phyloP scores from a whole-genome alignment of 2,113 vertebrate species.

The Cavia aperea region DNA sequence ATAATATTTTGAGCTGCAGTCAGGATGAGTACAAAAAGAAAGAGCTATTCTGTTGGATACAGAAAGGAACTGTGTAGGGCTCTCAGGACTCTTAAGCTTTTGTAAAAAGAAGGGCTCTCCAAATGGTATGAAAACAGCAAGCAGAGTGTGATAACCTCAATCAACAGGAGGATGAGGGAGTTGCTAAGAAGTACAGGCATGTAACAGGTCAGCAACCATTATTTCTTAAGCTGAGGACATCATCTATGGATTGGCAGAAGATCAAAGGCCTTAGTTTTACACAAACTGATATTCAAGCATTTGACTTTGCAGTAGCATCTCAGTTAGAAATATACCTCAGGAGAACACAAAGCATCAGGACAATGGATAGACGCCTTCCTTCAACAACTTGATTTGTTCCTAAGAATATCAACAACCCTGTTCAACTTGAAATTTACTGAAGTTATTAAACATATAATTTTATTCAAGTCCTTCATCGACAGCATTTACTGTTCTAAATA shows the following conservation, averaged over 20 bases:
- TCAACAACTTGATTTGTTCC: not conserved
- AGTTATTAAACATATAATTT: not conserved
- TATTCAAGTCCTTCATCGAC: not conserved
- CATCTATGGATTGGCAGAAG: not conserved
- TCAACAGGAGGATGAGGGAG: not conserved
- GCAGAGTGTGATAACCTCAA: too few relatives aligned
- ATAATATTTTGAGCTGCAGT: not conserved
- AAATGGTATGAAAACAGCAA: not conserved
- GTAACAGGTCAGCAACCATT: not conserved
- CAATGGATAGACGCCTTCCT: not conserved
- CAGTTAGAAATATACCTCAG: not conserved
- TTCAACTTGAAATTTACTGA: not conserved
- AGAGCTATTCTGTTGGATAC: not conserved
- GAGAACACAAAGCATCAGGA: not conserved
- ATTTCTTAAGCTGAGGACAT: not conserved
- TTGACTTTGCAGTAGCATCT: not conserved
- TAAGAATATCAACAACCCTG: not conserved
- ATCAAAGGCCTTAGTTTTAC: not conserved
- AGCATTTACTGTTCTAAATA: not conserved
- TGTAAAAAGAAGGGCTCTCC: not conserved
- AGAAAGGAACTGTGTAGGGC: not conserved
- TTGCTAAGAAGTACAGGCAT: not conserved
- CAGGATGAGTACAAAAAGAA: not conserved
- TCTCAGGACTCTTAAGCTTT: not conserved
- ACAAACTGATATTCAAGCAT: not conserved